Evolutionary conservation across 2,888 invertebrate species (phyloP), one percentile per base, ranked within the genome.

Genomic region (Orthosia cruda): DNA sequence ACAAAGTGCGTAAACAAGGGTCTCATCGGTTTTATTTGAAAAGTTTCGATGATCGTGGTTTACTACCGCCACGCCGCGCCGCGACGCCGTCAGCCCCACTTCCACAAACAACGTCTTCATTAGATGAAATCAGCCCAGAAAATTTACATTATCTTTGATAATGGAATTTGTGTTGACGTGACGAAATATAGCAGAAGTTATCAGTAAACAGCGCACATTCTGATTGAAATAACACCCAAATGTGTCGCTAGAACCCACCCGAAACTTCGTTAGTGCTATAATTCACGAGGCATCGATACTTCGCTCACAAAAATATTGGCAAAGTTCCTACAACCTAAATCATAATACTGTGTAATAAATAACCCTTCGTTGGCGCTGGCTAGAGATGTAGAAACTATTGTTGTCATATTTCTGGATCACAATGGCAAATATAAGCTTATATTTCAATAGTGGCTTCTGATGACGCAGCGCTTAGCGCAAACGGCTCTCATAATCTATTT

Each of bases 11-110:
- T 93, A 94, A 95, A 95, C 94, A 94, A 93, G 91, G 89, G 90
- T 87, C 91, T 92, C 93, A 93, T 94, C 91, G 92, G 91, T 93
- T 95, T 95, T 95, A 95, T 95, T 95, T 93, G 94, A 92, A 95
- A 95, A 95, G 93, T 95, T 95, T 90, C 88, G 89, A 92, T 91
- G 90, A 92, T 91, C 89, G 90, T 89, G 91, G 93, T 93, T 93
- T 92, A 93, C 90, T 92, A 88, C 90, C 84, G 57, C 66, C 75
- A 20, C 57, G 9, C 67, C 76, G 26, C 49, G 47, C 63, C 50
- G 64, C 68, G 49, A n/a, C 26, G 40, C 40, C 40, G 40, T 20
- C 62, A 18, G 82, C 66, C 80, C 85, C 90, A 89, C 88, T 90
- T 89, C 85, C 82, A 87, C 86, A 81, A 84, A 87, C 84, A 88